phyloP scores from a whole-genome alignment of 2,797 vertebrate species.

The Poeciliopsis gracilis region DNA sequence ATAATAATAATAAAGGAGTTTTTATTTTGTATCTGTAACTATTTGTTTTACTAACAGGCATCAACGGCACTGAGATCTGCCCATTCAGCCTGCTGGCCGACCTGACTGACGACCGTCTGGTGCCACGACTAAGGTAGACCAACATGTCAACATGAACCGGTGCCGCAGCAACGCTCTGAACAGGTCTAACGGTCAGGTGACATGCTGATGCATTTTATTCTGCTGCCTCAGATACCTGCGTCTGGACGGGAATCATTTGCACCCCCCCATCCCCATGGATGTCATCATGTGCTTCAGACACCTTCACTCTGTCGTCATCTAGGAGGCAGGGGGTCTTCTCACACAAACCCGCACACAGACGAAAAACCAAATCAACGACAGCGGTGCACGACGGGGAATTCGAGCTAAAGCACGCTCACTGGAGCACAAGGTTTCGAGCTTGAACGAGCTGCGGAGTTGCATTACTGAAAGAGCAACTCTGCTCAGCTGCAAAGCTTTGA shows the following conservation, averaged over 20 bases:
- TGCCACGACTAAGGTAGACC: conserved; percentile 85
- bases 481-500: conserved; percentile 28
- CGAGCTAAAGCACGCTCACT: conserved; percentile 6
- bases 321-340: conserved; percentile 44
- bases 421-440: conserved; percentile 24
- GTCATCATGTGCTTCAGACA: conserved; percentile 97
- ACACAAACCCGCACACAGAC: conserved; percentile 2
- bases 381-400: conserved; percentile 13
- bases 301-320: conserved; percentile 92
- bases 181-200: not conserved
- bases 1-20: not conserved
- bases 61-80: conserved; percentile 94
- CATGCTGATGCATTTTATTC: conserved; percentile 2
- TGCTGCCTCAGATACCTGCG: conserved; percentile 85
- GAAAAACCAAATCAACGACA: conserved; percentile 6
- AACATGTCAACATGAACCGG: not conserved
- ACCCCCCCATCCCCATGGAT: conserved; percentile 90
- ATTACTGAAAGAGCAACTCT: conserved; percentile 18
- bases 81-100: conserved; percentile 75
- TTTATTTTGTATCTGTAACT: not conserved
- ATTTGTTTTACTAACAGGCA: conserved; percentile 75
- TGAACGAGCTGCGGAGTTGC: conserved; percentile 10
- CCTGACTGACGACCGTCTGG: conserved; percentile 62
- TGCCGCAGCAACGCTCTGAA: not conserved
- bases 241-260: conserved; percentile 93